Percentiles rank a stretch among this genome's conserved stretches.
phyloP scores from a whole-genome alignment of 2,888 invertebrate genomes.

The Peribatodes rhomboidaria region DNA sequence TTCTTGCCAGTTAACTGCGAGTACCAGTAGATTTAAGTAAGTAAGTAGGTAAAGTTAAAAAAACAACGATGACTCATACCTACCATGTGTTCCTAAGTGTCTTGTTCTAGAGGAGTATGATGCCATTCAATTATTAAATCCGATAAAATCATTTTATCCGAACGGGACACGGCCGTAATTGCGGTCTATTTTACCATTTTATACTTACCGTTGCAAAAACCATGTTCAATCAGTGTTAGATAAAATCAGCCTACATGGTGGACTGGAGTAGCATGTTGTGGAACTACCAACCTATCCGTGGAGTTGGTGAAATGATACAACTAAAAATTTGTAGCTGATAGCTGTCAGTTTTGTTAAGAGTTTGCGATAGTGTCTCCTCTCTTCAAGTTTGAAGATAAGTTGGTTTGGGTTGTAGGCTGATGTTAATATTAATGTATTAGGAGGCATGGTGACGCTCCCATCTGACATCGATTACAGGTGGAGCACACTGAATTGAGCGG shows the following conservation, averaged over 20 bases:
- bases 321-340: background rate
- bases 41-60: background rate
- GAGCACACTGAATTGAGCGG: constrained; percentile 31
- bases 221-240: constrained; percentile 41
- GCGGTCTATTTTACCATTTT: constrained; percentile 34
- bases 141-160: constrained; percentile 28
- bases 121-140: constrained; percentile 23
- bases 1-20: too few relatives aligned
- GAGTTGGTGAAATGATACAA: background rate
- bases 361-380: background rate
- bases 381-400: background rate
- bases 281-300: background rate
- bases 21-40: too few relatives aligned
- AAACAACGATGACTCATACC: constrained; percentile 15
- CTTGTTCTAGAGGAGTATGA: constrained; percentile 7
- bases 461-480: constrained; percentile 42
- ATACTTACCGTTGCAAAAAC: constrained; percentile 41
- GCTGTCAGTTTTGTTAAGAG: background rate
- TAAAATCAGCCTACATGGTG: constrained; percentile 36
- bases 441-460: constrained; percentile 36
- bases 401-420: background rate
- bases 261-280: constrained; percentile 22
- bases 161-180: constrained; percentile 32
- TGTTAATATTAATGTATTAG: constrained; percentile 34
- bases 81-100: constrained; percentile 3